phyloP scores from a whole-genome alignment of 1,140 invertebrate species.

The Caenorhabditis briggsae region DNA sequence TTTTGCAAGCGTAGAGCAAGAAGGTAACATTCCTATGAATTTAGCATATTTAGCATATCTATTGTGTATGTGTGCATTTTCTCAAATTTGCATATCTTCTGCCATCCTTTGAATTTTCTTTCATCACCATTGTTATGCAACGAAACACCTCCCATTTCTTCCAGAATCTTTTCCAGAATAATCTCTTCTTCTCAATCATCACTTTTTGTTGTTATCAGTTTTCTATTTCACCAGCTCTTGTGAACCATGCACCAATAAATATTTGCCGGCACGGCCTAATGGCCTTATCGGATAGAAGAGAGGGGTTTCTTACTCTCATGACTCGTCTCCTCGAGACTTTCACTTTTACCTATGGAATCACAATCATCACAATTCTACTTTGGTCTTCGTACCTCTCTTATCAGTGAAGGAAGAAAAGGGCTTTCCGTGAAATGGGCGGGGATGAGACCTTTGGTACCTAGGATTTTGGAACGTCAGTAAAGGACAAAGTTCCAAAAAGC shows the following conservation, averaged over 20 bases:
- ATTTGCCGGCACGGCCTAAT: conserved; percentile 21
- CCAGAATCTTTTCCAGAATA: not conserved
- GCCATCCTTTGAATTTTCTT: not conserved
- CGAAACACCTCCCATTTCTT: not conserved
- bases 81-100: conserved; percentile 20
- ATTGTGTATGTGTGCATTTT: not conserved
- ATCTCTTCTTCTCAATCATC: not conserved
- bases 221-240: not conserved
- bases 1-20: not conserved
- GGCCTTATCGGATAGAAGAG: conserved; percentile 1
- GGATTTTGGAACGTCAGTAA: not conserved
- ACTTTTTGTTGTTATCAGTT: not conserved
- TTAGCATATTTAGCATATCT: conserved; percentile 23
- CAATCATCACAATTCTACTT: conserved; percentile 25
- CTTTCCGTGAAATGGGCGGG: not conserved
- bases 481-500: not conserved
- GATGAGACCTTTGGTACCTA: not conserved
- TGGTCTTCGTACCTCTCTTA: conserved; percentile 36
- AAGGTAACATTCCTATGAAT: not conserved
- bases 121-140: not conserved
- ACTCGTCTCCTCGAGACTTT: conserved; percentile 16
- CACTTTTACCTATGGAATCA: conserved; percentile 6
- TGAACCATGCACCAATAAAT: conserved; percentile 50
- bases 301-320: not conserved
- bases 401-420: not conserved